These are phyloP conservation scores for Phyllotis vaccarum DNA, from an alignment of 2,797 vertebrate species.

Conservation along the genomic window DNA sequence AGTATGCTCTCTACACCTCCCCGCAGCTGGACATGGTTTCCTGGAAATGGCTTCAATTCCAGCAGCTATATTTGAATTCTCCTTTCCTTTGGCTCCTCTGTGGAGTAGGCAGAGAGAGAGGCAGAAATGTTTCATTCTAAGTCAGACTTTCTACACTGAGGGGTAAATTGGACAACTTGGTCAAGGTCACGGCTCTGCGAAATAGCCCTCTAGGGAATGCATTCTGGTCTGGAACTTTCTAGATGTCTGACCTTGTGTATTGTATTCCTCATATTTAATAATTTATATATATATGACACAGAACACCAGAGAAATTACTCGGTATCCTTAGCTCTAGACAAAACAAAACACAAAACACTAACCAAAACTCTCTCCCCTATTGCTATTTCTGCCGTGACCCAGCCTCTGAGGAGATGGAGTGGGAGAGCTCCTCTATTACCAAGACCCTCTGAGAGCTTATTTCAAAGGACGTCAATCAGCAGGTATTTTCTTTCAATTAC, in stretches of 20 bases:
- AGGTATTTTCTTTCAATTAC: conserved; percentile 78
- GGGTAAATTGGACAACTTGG: neutral
- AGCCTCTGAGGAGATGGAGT: neutral
- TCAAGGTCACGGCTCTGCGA: neutral
- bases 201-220: neutral
- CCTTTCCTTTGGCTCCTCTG: neutral
- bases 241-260: neutral
- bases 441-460: conserved; percentile 62
- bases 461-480: conserved; percentile 73
- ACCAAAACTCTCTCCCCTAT: neutral
- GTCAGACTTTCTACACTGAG: neutral
- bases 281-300: neutral
- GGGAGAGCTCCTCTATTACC: conserved; percentile 59
- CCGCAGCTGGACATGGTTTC: neutral
- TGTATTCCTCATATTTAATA: neutral
- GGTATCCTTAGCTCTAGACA: neutral
- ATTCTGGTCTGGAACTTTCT: neutral
- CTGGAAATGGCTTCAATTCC: neutral
- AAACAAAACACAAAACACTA: neutral
- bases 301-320: neutral
- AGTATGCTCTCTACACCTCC: neutral
- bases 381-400: neutral
- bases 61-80: neutral
- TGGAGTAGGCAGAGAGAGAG: neutral
- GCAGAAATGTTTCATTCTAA: neutral